Base-by-base conservation (phyloP, 2,797 vertebrate species). In the Bradypodion pumilum region DNA sequence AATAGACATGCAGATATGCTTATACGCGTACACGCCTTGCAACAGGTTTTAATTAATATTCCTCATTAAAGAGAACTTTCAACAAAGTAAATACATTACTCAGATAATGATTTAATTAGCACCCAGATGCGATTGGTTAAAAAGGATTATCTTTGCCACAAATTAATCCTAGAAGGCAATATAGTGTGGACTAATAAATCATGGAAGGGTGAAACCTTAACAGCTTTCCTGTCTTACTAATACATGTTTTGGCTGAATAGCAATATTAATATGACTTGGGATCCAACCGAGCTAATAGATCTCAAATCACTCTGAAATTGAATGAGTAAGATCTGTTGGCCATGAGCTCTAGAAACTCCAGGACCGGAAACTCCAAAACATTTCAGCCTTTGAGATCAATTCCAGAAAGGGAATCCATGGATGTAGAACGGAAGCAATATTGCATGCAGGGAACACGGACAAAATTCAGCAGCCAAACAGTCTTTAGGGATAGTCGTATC, bases 31-130 rank as follows among this genome's bases (percentile, higher is more conserved):
- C 49, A 44, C 78, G 73, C 63, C 44, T 44, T 52, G 56, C 73
- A 65, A 69, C 56, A 56, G 76, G 73, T 83, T 85, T 75, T 83
- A 85, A 85, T 82, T 88, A 79, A 87, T 88, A 85, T 77, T 79
- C 60, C 59, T 85, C 75, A 82, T 75, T 88, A 85, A 74, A 10
- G 56, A 42, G 73, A 77, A 46, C 66, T 81, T 70, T 59, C 84
- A 59, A 76, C 75, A 81, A 84, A 82, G 83, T 21, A 74, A 87
- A 84, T 81, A 78, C 40, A 81, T 85, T 81, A 85, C 35, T 42
- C 62, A 78, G 62, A 72, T 79, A 88, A 62, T 82, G 80, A 85
- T 84, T 84, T 78, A 69, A 79, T 83, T 82, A 76, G 70, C 79
- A 75, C 76, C 60, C 35, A 32, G 37, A 82, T 68, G 76, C 63